Evolutionary conservation across 2,888 invertebrate genomes (phyloP), one percentile per base, ranked within the genome.

Genomic region (Dolomedes plantarius): DNA sequence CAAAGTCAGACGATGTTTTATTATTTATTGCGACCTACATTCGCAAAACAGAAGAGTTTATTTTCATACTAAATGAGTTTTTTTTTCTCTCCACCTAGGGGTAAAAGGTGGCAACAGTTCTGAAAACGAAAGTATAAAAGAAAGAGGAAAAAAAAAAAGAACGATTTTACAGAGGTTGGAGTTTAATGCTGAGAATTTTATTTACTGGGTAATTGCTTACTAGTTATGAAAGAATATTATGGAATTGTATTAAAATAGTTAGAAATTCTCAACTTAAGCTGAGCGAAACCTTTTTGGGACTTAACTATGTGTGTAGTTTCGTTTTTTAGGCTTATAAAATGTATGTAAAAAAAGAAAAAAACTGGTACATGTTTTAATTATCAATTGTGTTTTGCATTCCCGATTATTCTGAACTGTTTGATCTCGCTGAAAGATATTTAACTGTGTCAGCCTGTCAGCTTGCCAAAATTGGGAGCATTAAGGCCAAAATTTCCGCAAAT

Each of bases 1-100:
- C 77, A 77, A 69, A 77, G n/a, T 69, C 68, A 50, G 56, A 56
- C 56, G 56, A 56, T 68, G 62, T 77, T 77, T 50, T 69, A 77
- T 77, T 69, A 77, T 77, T 77, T 77, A 77, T 77, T 68, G 50
- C 64, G 50, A 50, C 77, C 77, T 77, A 77, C 46, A 77, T 77
- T 68, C 28, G n/a, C 19, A 23, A 69, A 36, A 36, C 41, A 68
- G 56, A 56, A 13, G 41, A 46, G 39, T 50, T 31, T 69, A 56
- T 69, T 69, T 69, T 56, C 69, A 69, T 56, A 36, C 31, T 68
- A 77, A 77, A 68, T 46, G 50, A 50, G 31, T 28, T 62, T 65
- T 65, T 2, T 65, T 31, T 31, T 0, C 29, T 65, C 16, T 5
- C 1, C 16, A 65, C 65, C 65, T 65, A 11, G 16, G 65, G 65